Evolutionary conservation across 2,797 vertebrate species (phyloP), one percentile per base, ranked within the genome.

Genomic region (Garrulus glandarius): DNA sequence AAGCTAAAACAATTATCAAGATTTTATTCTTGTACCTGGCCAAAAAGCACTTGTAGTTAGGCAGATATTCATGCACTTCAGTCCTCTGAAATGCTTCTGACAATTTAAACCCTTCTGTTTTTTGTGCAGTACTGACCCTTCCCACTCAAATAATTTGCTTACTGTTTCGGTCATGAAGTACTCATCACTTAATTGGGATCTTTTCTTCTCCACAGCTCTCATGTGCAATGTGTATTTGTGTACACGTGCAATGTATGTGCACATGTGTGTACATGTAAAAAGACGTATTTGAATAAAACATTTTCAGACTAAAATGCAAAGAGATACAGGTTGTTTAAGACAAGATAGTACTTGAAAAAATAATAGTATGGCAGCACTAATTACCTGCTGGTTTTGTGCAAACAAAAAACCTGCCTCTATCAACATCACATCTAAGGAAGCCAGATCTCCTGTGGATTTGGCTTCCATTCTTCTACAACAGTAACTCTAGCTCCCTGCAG

Each of bases 151-250:
- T 47, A 9, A 59, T 24, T 27, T 8, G 6, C 59, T 55, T 44
- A 49, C 3, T 46, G 23, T 37, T 76, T 70, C 12, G 65, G 19
- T 24, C 41, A 37, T 1, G 14, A 77, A 43, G 34, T 49, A 29
- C 29, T 82, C 50, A 59, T 37, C 24, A 44, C 37, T 67, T 56
- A 37, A 56, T 9, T 0, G 0, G 6, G 8, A 53, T 39, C 5
- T 69, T 50, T 53, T 60, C 24, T 78, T 39, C 34, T 52, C 37
- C 41, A 36, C 5, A 24, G 67, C 26, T 89, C 46, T 76, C 36
- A 64, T 0, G 1, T 49, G n/a, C 37, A 56, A 15, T 1, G 1
- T 41, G 5, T 8, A 52, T 46, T 34, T 32, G 26, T 43, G 26
- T 34, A 12, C 47, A 43, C 0, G 4, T 52, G 19, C 37, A 50